Percentiles rank a stretch among this genome's conserved stretches.
phyloP scores from a whole-genome alignment of 2,113 vertebrate genomes.

The Conger conger region DNA sequence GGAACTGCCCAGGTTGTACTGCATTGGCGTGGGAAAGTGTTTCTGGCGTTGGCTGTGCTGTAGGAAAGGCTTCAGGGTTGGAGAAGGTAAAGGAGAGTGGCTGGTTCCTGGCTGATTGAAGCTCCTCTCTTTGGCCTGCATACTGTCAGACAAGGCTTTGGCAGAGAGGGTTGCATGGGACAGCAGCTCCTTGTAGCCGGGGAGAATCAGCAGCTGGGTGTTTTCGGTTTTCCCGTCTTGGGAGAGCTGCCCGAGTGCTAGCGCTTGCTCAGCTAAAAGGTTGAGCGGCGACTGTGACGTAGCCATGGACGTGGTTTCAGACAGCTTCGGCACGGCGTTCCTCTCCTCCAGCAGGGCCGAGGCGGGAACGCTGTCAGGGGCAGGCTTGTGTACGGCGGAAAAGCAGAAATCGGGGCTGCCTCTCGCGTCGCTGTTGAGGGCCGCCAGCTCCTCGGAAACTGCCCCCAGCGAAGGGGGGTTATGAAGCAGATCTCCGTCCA shows the following conservation, averaged over 20 bases:
- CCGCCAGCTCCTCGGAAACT: conserved; percentile 68
- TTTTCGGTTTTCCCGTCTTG: conserved; percentile 72
- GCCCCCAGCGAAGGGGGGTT: conserved; percentile 64
- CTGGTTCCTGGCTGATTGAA: conserved; percentile 5
- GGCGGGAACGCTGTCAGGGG: conserved; percentile 25
- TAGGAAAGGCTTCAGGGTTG: conserved; percentile 72
- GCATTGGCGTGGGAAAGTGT: conserved; percentile 57
- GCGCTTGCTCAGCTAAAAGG: conserved; percentile 75
- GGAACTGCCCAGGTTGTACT: conserved; percentile 57
- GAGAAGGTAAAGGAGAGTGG: background rate
- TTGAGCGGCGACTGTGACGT: conserved; percentile 70
- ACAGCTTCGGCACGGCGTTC: background rate
- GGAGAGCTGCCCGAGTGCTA: conserved; percentile 66
- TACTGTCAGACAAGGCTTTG: conserved; percentile 28
- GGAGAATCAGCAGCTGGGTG: conserved; percentile 37
- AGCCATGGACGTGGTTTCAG: conserved; percentile 6
- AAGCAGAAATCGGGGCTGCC: conserved; percentile 59
- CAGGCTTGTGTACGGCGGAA: conserved; percentile 41
- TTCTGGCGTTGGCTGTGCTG: conserved; percentile 68
- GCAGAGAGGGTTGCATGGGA: conserved; percentile 11
- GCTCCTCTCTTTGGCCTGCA: conserved; percentile 29
- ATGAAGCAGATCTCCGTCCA: conserved; percentile 64
- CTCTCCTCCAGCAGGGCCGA: background rate
- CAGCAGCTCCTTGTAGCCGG: conserved; percentile 64
- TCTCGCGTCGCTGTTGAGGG: conserved; percentile 59